Percentiles rank a stretch among this genome's conserved stretches.
Conservation (phyloP, 2,113 vertebrate genomes). For the Sitta europaea region DNA sequence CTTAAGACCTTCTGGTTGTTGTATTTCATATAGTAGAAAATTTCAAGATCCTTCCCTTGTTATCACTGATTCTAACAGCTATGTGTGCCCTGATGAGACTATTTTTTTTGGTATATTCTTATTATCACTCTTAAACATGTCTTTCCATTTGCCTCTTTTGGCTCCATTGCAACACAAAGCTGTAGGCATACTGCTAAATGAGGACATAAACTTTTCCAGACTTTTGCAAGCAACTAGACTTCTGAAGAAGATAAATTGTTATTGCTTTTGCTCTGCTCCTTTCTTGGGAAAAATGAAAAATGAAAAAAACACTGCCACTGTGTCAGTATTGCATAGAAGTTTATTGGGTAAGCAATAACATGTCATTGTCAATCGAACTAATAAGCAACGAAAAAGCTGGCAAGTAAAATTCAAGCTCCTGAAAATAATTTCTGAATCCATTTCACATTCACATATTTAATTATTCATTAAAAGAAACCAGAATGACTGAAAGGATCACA, state of each 20-base stretch:
- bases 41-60: conserved; percentile 23
- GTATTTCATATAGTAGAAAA: not conserved
- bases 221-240: not conserved
- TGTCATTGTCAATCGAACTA: conserved; percentile 31
- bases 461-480: conserved; percentile 22
- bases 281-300: not conserved
- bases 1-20: not conserved
- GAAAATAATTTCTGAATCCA: not conserved
- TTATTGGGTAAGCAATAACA: not conserved
- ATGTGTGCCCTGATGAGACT: not conserved
- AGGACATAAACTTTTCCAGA: conserved; percentile 23
- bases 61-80: conserved; percentile 2
- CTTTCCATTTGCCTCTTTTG: not conserved
- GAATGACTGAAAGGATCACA: not conserved
- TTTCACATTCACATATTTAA: not conserved
- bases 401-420: not conserved
- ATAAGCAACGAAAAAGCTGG: not conserved
- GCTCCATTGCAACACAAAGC: not conserved
- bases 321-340: not conserved
- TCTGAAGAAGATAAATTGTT: conserved; percentile 42
- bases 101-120: not conserved
- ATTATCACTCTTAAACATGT: not conserved
- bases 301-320: not conserved
- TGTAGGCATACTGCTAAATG: not conserved
- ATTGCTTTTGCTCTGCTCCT: conserved; percentile 15